phyloP scores from a whole-genome alignment of 2,888 invertebrate genomes.

The Eupithecia dodoneata region DNA sequence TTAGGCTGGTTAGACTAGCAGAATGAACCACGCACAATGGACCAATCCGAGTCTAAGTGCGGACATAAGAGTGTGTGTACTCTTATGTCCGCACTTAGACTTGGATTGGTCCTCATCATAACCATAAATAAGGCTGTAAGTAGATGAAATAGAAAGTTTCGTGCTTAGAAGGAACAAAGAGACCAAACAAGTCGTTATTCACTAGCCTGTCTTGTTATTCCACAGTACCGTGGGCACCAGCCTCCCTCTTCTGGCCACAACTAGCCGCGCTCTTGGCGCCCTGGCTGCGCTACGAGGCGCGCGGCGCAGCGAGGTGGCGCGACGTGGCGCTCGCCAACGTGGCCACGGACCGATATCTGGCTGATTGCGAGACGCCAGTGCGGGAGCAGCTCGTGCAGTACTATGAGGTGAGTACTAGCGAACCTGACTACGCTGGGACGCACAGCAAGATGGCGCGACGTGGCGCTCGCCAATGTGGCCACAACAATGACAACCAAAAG shows the following conservation, averaged over 20 bases:
- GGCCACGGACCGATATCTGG: conserved; percentile 85
- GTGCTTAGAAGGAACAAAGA: no score
- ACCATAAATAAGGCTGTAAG: no score
- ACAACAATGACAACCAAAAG: no score
- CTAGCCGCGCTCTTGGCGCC: conserved; percentile 86
- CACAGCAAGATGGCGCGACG: neutral
- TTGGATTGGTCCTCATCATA: no score
- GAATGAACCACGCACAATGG: no score
- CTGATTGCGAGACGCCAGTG: conserved; percentile 76
- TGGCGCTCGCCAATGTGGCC: neutral
- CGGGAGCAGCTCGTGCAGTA: conserved; percentile 83
- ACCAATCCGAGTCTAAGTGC: no score
- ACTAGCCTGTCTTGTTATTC: neutral
- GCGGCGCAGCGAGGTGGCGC: conserved; percentile 87
- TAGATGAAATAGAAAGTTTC: no score
- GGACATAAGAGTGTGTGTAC: no score
- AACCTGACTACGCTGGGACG: neutral
- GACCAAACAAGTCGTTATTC: no score
- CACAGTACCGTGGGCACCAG: conserved; percentile 88
- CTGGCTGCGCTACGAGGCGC: conserved; percentile 87
- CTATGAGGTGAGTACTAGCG: conserved; percentile 78
- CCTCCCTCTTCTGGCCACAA: conserved; percentile 87
- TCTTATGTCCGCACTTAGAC: no score
- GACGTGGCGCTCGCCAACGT: conserved; percentile 85
- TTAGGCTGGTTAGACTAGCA: no score